Conservation (phyloP, 1,140 invertebrate genomes). For the Drosophila nasuta region DNA sequence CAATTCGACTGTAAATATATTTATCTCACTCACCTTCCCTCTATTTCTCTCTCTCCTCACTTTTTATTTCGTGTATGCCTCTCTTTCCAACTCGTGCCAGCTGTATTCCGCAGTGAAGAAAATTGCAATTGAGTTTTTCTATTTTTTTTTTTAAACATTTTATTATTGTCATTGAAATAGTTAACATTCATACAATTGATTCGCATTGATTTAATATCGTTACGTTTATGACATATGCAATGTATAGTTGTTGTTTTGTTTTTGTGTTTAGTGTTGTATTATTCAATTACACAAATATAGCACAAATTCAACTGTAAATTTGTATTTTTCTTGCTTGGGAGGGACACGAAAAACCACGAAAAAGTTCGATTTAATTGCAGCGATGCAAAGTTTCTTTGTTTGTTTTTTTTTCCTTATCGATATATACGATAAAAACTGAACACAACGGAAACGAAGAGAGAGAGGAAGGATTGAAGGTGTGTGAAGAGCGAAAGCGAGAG, state of each 20-base stretch:
- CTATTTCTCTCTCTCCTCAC: too few species aligned
- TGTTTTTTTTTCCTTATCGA: neutral
- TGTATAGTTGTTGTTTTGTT: slow-evolving; percentile 29
- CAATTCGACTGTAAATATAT: too few species aligned
- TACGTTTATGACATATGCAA: slow-evolving; percentile 69
- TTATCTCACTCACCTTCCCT: too few species aligned
- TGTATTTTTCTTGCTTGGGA: neutral
- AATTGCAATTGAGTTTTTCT: too few species aligned
- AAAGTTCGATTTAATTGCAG: slow-evolving; percentile 4
- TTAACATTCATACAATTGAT: slow-evolving; percentile 79
- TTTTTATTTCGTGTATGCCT: too few species aligned
- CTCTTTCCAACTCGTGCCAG: too few species aligned
- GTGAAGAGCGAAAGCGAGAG: neutral
- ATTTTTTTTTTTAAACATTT: slow-evolving; percentile 68
- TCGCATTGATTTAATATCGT: slow-evolving; percentile 54
- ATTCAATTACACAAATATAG: slow-evolving; percentile 45
- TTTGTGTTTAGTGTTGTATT: slow-evolving; percentile 9
- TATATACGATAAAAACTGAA: slow-evolving; percentile 9
- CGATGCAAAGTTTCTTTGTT: slow-evolving; percentile 1
- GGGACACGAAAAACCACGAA: slow-evolving; percentile 12
- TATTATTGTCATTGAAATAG: slow-evolving; percentile 82
- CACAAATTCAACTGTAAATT: slow-evolving; percentile 28
- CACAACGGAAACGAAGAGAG: slow-evolving; percentile 6
- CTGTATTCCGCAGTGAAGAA: too few species aligned
- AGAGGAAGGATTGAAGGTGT: neutral